Evolutionary conservation across 2,797 vertebrate species (phyloP).

Genomic region (Menidia menidia): DNA sequence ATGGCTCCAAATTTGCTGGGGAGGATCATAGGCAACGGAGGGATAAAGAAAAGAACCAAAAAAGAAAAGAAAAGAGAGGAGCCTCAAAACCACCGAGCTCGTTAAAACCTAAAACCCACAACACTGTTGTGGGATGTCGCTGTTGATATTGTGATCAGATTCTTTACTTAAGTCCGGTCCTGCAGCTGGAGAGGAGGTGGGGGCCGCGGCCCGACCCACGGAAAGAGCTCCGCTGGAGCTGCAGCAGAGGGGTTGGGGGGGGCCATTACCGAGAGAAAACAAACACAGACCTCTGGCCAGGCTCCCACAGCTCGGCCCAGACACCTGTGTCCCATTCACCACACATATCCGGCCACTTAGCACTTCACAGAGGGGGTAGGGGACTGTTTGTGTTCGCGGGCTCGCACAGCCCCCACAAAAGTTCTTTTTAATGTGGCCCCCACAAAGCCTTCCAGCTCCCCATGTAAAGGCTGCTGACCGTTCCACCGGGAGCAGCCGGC

Average conservation of each 20-base stretch:
- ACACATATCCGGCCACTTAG: slow-evolving; percentile 76
- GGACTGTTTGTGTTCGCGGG: slow-evolving; percentile 70
- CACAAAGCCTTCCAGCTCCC: slow-evolving; percentile 43
- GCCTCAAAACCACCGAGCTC: slow-evolving; percentile 44
- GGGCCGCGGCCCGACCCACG: slow-evolving; percentile 40
- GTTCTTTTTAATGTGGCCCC: slow-evolving; percentile 49
- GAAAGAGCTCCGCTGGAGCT: slow-evolving; percentile 60
- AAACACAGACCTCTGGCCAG: slow-evolving; percentile 72
- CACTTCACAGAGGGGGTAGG: slow-evolving; percentile 67
- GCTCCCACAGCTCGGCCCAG: slow-evolving; percentile 52
- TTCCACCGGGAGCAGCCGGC: slow-evolving; percentile 60
- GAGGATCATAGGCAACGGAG: slow-evolving; percentile 63
- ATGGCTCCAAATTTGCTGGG: slow-evolving; percentile 56
- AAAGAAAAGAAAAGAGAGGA: slow-evolving; percentile 44
- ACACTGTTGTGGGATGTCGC: slow-evolving; percentile 46
- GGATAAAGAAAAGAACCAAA: slow-evolving; percentile 57
- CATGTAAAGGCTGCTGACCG: slow-evolving; percentile 32
- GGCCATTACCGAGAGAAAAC: slow-evolving; percentile 73
- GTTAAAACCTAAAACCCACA: slow-evolving; percentile 33
- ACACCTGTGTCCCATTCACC: slow-evolving; percentile 80
- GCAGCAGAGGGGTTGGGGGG: slow-evolving; percentile 49
- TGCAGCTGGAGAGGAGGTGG: slow-evolving; percentile 3
- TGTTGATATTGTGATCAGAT: slow-evolving; percentile 59
- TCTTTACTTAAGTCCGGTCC: slow-evolving; percentile 44
- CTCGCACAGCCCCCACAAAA: slow-evolving; percentile 54